Evolutionary conservation across 1,140 invertebrate genomes (phyloP).

Genomic region (Drosophila tristis): DNA sequence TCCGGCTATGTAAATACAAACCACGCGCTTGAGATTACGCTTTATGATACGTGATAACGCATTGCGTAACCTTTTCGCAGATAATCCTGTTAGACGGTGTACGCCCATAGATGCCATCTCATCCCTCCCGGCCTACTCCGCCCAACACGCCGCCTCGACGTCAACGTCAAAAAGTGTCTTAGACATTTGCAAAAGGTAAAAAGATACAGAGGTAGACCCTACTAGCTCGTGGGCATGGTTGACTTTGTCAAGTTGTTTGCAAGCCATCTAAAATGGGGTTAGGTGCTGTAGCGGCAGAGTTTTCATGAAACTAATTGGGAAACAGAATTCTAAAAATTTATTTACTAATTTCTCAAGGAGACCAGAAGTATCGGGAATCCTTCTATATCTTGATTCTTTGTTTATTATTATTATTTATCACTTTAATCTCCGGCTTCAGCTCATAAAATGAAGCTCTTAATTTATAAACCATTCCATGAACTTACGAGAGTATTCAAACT

Average conservation of each 20-base stretch:
- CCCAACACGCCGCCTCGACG: constrained; percentile 6
- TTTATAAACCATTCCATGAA: background rate
- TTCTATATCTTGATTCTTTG: no score
- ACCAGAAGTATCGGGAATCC: no score
- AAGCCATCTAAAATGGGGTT: constrained; percentile 5
- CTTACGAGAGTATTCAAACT: constrained; percentile 40
- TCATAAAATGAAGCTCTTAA: no score
- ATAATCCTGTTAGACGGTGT: constrained; percentile 72
- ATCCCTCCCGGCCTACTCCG: background rate
- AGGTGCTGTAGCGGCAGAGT: background rate
- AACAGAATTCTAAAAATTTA: background rate
- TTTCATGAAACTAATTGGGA: constrained; percentile 11
- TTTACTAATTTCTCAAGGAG: background rate
- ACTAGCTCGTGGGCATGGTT: constrained; percentile 32
- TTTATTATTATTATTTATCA: no score
- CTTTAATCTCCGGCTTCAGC: no score
- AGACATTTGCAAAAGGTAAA: constrained; percentile 52
- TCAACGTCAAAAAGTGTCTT: constrained; percentile 58
- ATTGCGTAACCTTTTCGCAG: constrained; percentile 79
- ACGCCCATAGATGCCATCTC: constrained; percentile 21
- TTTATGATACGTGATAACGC: constrained; percentile 82
- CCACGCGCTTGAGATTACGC: constrained; percentile 77
- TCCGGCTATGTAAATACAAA: constrained; percentile 66
- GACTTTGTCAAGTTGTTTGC: constrained; percentile 53
- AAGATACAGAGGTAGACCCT: constrained; percentile 28